These are phyloP conservation scores for Torymus auratus DNA, from an alignment of 2,888 invertebrate genomes.

Conservation along the genomic window DNA sequence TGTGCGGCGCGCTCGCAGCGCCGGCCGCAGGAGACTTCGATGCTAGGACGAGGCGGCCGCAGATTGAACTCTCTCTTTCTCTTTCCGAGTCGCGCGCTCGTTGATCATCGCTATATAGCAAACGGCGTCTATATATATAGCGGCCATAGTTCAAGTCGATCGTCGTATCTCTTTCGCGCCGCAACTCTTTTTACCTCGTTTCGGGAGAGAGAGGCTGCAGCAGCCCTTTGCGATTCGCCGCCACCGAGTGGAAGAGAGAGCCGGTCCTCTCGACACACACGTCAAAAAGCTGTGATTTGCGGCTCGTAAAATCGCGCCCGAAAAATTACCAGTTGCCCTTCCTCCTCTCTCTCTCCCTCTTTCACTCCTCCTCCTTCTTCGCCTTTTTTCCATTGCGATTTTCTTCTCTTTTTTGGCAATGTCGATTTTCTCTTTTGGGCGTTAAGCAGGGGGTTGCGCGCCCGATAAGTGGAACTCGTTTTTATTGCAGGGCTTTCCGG, in stretches of 20 bases:
- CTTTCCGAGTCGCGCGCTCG: not conserved
- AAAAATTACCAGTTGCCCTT: constrained; percentile 46
- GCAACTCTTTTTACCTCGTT: not conserved
- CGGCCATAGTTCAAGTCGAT: constrained; percentile 15
- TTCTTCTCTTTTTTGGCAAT: not conserved
- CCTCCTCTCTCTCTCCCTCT: not conserved
- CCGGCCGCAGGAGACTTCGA: constrained; percentile 70
- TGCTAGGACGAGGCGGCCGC: constrained; percentile 66
- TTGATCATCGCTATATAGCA: constrained; percentile 14
- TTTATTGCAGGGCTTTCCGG: not conserved
- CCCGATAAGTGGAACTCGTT: constrained; percentile 1
- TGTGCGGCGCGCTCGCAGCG: constrained; percentile 42
- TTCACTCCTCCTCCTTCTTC: not conserved
- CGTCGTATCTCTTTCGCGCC: not conserved
- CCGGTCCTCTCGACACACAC: constrained; percentile 16
- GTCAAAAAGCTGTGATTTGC: constrained; percentile 55
- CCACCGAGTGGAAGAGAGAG: no score
- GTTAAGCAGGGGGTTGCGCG: not conserved
- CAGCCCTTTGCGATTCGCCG: no score
- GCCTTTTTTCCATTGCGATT: not conserved
- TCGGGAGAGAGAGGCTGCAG: constrained; percentile 3
- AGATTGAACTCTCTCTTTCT: constrained; percentile 62
- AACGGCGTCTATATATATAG: not conserved
- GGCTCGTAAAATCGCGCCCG: constrained; percentile 55
- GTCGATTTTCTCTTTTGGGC: not conserved